These are phyloP conservation scores for Limnephilus auricula DNA, from an alignment of 2,888 invertebrate species.

Conservation along the genomic window DNA sequence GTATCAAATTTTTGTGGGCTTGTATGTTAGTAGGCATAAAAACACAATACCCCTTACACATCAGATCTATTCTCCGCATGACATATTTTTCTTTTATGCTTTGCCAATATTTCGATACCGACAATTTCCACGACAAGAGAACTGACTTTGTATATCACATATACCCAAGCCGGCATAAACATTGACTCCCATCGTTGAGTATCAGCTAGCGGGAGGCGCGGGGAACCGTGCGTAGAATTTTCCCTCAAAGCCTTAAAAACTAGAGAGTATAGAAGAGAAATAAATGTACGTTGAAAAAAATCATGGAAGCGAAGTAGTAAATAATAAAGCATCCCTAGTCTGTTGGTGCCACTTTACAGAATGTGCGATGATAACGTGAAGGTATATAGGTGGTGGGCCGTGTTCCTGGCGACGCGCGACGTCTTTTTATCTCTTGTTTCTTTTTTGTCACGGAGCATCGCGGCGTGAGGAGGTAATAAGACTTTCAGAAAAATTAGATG, in stretches of 20 bases:
- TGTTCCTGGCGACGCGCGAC: background rate
- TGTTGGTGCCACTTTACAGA: slow-evolving; percentile 32
- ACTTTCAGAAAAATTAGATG: slow-evolving; percentile 56
- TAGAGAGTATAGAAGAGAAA: slow-evolving; percentile 16
- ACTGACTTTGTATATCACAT: slow-evolving; percentile 18
- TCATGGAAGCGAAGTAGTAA: background rate
- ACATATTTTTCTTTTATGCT: slow-evolving; percentile 50
- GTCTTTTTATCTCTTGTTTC: background rate
- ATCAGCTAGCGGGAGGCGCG: slow-evolving; percentile 10
- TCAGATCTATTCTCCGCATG: slow-evolving; percentile 44
- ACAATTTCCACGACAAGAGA: slow-evolving; percentile 39
- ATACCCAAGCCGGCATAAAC: slow-evolving; percentile 18
- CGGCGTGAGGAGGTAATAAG: slow-evolving; percentile 53
- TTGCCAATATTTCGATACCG: slow-evolving; percentile 51
- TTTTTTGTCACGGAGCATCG: slow-evolving; percentile 48
- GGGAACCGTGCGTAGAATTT: slow-evolving; percentile 32
- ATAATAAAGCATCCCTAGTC: background rate
- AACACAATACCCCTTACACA: slow-evolving; percentile 49
- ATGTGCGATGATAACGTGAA: slow-evolving; percentile 26
- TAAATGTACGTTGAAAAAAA: slow-evolving; percentile 12
- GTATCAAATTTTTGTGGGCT: background rate
- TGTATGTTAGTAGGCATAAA: slow-evolving; percentile 31
- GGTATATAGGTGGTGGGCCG: background rate
- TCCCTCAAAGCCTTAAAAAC: slow-evolving; percentile 14
- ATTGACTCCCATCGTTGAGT: background rate